Conservation (phyloP, 2,113 vertebrate species). For the Sigmodon hispidus region DNA sequence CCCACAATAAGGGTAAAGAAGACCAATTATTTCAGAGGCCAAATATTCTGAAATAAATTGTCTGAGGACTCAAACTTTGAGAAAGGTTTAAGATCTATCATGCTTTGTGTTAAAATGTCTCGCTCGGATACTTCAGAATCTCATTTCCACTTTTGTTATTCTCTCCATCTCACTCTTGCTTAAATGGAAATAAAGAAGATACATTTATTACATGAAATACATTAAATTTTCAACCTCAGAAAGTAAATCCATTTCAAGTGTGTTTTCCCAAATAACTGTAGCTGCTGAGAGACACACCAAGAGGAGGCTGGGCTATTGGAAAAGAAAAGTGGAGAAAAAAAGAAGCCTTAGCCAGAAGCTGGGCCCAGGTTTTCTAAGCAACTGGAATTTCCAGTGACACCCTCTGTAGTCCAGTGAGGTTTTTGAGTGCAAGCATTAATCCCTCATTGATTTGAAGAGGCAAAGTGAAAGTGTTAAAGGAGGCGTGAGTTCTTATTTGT, state of each 20-base stretch:
- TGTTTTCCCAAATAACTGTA: slow-evolving; percentile 32
- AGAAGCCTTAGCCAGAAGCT: not conserved
- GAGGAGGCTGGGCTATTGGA: not conserved
- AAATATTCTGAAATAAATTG: slow-evolving; percentile 72
- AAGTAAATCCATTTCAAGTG: slow-evolving; percentile 54
- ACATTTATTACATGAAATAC: slow-evolving; percentile 60
- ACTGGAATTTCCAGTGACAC: not conserved
- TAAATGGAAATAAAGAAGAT: slow-evolving; percentile 44
- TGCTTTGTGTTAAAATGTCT: slow-evolving; percentile 62
- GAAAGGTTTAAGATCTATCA: slow-evolving; percentile 55
- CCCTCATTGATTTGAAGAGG: not conserved
- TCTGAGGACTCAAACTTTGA: slow-evolving; percentile 61
- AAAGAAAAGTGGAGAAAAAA: slow-evolving; percentile 23
- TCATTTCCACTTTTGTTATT: slow-evolving; percentile 59
- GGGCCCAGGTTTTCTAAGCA: not conserved
- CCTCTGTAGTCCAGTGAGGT: not conserved
- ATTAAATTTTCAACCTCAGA: slow-evolving; percentile 57
- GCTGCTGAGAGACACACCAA: slow-evolving; percentile 42
- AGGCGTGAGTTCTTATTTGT: not conserved
- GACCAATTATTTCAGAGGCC: slow-evolving; percentile 65
- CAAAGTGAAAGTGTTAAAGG: not conserved
- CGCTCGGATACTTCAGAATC: slow-evolving; percentile 47
- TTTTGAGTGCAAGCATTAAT: not conserved
- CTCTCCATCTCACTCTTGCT: not conserved
- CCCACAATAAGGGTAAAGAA: slow-evolving; percentile 63